Evolutionary conservation across 2,113 vertebrate genomes (phyloP), one percentile per base, ranked within the genome.

Genomic region (Colius striatus): DNA sequence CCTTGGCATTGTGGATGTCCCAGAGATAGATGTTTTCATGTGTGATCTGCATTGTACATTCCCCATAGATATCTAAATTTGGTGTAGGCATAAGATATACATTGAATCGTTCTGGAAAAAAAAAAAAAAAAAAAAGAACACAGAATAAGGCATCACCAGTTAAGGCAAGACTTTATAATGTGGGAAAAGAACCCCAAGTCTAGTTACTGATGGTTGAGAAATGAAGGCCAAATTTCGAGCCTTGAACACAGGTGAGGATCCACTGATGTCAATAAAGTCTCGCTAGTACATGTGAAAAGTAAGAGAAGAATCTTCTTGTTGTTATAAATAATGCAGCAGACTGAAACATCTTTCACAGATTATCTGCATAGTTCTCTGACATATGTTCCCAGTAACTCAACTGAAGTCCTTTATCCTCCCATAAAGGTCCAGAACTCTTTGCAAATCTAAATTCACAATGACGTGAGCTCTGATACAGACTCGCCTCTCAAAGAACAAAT

Each of bases 21-120:
- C 99, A 99, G 96, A 99, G 99, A 98, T 99, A 99, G 97, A 99
- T 99, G 98, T 99, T 99, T 97, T 99, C 99, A 51, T 99, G 99
- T 21, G 99, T 99, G 97, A 99, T 99, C 98, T 99, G 99, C 99
- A 99, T 99, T 87, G 99, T 99, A 98, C 99, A 99, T 98, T 99
- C 99, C 20, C 99, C 99, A 45, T 99, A 99, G 97, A 99, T 99
- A 97, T 99, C 99, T 98, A 99, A 98, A 97, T 99, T 99, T 32
- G 99, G 99, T 25, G 99, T 99, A 92, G 99, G 99, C 99, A 99
- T 99, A 67, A 99, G 98, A 95, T 99, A 99, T 55, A 99, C 99
- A 63, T 99, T 99, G 98, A 99, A 99, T 60, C 99, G 98, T 81
- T 99, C 99, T 99, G 98, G 55, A 97, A 96, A 41, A 94, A 51